Conservation (phyloP, 2,888 invertebrate species). For the Odontomyia ornata region DNA sequence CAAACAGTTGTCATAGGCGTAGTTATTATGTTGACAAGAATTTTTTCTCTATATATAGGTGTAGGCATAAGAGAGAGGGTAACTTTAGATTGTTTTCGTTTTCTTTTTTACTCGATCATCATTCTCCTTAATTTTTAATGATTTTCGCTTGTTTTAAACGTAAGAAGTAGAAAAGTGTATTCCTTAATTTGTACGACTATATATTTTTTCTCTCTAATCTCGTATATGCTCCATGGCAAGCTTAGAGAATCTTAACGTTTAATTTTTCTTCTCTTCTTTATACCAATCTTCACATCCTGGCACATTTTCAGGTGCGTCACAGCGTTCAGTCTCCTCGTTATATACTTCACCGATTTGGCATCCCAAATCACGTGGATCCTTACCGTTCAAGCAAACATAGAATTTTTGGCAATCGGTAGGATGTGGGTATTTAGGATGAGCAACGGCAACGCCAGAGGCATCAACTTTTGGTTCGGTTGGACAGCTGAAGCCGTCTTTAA, state of each 20-base stretch:
- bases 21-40: slow-evolving; percentile 47
- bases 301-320: slow-evolving; percentile 91
- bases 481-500: slow-evolving; percentile 86
- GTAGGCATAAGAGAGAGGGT: slow-evolving; percentile 9
- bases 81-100: slow-evolving; percentile 7
- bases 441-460: slow-evolving; percentile 74
- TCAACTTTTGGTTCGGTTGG: slow-evolving; percentile 76
- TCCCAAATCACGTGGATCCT: slow-evolving; percentile 87
- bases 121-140: too few relatives aligned
- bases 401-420: slow-evolving; percentile 90
- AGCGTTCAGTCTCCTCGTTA: slow-evolving; percentile 83
- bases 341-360: slow-evolving; percentile 90
- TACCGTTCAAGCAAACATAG: slow-evolving; percentile 88
- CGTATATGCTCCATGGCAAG: too few relatives aligned
- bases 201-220: neutral
- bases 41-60: neutral
- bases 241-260: neutral
- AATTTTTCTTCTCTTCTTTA: slow-evolving; percentile 69
- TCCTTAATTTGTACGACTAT: slow-evolving; percentile 35
- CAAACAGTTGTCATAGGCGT: neutral
- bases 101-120: neutral
- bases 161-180: neutral
- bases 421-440: slow-evolving; percentile 87
- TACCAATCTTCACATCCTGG: slow-evolving; percentile 93
- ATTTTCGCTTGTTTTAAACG: too few relatives aligned